These are phyloP conservation scores for Agrotis puta DNA, from an alignment of 2,888 invertebrate genomes.

Conservation along the genomic window DNA sequence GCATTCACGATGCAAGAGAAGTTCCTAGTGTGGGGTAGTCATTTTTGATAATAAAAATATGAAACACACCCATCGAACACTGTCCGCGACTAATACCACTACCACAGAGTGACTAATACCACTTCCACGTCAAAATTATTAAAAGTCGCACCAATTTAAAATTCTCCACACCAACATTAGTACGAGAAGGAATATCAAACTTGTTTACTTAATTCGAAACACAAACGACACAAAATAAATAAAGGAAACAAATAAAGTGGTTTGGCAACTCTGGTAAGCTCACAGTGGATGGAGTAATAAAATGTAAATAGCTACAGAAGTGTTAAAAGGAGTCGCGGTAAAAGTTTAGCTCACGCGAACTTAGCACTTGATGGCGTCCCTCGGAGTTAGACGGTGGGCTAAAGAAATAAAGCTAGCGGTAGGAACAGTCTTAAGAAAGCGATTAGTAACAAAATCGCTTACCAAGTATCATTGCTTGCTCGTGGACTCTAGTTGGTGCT, in stretches of 20 bases:
- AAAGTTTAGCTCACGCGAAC: conserved; percentile 84
- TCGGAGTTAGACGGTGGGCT: conserved; percentile 60
- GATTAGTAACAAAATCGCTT: too few species aligned
- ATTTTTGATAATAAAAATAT: too few species aligned
- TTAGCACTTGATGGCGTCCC: conserved; percentile 80
- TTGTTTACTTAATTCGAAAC: conserved; percentile 70
- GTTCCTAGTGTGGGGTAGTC: too few species aligned
- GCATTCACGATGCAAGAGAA: too few species aligned
- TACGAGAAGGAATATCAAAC: conserved; percentile 61
- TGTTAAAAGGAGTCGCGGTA: conserved; percentile 84
- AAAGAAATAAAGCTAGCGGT: conserved; percentile 42
- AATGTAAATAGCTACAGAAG: conserved; percentile 86
- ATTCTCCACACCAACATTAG: conserved; percentile 50
- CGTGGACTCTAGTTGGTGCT: too few species aligned
- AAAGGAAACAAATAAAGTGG: conserved; percentile 82
- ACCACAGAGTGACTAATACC: background rate
- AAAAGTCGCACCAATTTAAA: conserved; percentile 42
- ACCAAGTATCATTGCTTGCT: too few species aligned
- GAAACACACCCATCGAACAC: too few species aligned
- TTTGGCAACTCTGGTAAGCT: conserved; percentile 74
- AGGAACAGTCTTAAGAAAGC: background rate
- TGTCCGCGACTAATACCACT: background rate
- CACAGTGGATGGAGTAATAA: conserved; percentile 80
- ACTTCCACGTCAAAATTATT: conserved; percentile 12
- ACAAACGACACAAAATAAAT: conserved; percentile 74